phyloP scores from a whole-genome alignment of 2,888 invertebrate species.

The Coremacera marginata region DNA sequence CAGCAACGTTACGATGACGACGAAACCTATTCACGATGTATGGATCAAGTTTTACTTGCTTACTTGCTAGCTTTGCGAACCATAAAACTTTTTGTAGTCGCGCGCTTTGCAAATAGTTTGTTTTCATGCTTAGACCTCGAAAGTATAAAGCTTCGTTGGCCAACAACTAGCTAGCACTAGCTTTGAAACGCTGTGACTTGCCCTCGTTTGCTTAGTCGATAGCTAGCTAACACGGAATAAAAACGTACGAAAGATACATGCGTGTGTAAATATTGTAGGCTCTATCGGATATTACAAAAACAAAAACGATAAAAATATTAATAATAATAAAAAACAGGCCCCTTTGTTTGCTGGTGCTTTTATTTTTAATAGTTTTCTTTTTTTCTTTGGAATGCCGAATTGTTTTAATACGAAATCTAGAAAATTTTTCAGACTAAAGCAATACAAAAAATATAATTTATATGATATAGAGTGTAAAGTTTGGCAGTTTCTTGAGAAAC shows the following conservation, averaged over 20 bases:
- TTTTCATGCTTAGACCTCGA: conserved; percentile 59
- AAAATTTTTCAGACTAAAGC: neutral
- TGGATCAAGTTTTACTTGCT: neutral
- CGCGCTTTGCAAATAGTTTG: conserved; percentile 50
- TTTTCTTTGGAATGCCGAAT: neutral
- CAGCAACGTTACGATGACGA: neutral
- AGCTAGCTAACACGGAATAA: neutral
- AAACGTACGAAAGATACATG: neutral
- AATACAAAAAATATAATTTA: neutral
- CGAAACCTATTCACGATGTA: neutral
- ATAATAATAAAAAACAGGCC: conserved; percentile 16
- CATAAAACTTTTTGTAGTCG: conserved; percentile 12
- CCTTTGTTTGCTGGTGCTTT: neutral
- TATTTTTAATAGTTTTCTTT: neutral
- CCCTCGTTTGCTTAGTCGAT: neutral
- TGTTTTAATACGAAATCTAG: neutral
- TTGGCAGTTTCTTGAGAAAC: neutral
- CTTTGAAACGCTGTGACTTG: neutral
- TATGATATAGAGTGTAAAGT: neutral
- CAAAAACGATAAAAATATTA: neutral
- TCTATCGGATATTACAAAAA: neutral
- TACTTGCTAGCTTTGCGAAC: neutral
- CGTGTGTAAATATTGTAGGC: neutral
- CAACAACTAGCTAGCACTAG: neutral
- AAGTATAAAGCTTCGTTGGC: conserved; percentile 48